Evolutionary conservation across 2,113 vertebrate species (phyloP).

Genomic region (Chloropsis hardwickii): DNA sequence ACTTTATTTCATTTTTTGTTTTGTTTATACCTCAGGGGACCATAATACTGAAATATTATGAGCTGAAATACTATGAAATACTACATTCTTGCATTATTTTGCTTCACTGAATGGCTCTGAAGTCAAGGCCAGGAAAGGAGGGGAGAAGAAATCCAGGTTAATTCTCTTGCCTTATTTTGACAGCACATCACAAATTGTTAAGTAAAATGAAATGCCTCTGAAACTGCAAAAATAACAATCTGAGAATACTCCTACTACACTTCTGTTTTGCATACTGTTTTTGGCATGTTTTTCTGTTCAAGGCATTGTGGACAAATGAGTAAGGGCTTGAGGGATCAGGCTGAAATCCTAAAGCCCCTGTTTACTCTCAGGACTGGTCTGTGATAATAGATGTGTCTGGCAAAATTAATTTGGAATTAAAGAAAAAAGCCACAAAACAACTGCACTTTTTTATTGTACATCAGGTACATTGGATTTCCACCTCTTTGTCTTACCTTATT

Average conservation of each 20-base stretch:
- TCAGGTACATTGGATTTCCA: background rate
- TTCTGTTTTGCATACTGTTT: background rate
- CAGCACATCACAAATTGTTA: slow-evolving; percentile 12
- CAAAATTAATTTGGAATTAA: background rate
- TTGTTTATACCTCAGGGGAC: background rate
- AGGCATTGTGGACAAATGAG: background rate
- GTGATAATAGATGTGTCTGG: background rate
- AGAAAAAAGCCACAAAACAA: background rate
- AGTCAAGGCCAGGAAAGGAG: background rate
- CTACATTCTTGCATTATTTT: slow-evolving; percentile 18
- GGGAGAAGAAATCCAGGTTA: background rate
- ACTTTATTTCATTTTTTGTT: background rate
- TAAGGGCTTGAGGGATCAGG: background rate
- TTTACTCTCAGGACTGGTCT: background rate
- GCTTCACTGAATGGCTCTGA: background rate
- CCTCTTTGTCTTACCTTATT: background rate
- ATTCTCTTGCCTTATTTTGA: slow-evolving; percentile 13
- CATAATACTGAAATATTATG: background rate
- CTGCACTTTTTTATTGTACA: background rate
- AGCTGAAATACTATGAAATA: background rate
- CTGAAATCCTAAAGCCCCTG: background rate
- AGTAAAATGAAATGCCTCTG: background rate
- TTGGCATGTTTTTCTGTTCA: background rate
- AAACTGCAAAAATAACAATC: background rate
- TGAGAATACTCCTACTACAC: background rate